Evolutionary conservation across 2,113 vertebrate genomes (phyloP).

Genomic region (Prunella fulvescens): DNA sequence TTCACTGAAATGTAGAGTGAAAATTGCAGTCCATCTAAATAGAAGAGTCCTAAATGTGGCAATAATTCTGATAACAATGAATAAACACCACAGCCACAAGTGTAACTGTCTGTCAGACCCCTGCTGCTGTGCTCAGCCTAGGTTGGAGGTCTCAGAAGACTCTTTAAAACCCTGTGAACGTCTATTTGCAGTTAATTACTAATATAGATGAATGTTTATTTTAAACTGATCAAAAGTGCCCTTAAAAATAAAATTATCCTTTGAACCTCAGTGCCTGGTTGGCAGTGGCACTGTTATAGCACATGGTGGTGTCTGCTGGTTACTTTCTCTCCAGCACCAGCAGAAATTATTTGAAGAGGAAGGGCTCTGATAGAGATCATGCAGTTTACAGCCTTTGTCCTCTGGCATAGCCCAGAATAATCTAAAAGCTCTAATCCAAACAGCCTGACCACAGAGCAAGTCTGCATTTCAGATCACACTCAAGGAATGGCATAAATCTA

Average conservation of each 20-base stretch:
- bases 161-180: background rate
- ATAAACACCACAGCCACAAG: background rate
- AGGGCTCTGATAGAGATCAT: background rate
- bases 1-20: background rate
- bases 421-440: background rate
- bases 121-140: background rate
- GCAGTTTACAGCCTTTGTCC: background rate
- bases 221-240: background rate
- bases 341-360: background rate
- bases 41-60: background rate
- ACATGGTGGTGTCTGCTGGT: accelerated
- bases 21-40: background rate
- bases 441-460: background rate
- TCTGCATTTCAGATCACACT: background rate
- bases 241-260: background rate
- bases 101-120: background rate
- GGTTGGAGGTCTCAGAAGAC: background rate
- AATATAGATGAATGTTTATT: background rate
- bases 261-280: background rate
- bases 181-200: background rate
- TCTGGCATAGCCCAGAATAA: background rate
- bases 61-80: background rate
- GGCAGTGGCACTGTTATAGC: background rate
- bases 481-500: background rate
- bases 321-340: background rate